Base-by-base conservation (phyloP, 2,797 vertebrate genomes). In the Syndactyla subalaris region DNA sequence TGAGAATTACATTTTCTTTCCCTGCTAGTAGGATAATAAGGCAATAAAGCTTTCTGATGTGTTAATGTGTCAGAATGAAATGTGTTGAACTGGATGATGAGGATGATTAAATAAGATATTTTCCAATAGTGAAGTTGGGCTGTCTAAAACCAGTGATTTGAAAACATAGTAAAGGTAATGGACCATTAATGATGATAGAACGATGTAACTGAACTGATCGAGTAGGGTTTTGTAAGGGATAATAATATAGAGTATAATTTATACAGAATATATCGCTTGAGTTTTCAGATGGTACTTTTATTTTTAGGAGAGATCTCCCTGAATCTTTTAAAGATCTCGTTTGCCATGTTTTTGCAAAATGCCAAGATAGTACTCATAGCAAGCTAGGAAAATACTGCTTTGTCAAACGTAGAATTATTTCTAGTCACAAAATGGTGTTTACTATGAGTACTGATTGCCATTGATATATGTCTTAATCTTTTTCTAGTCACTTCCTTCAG, bases 41-140 rank as follows among this genome's bases (percentile, higher is more conserved):
- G 39, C 32, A 73, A 82, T 94, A 94, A 95, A 95, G 5, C 20
- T 82, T 92, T 62, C 67, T 91, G 55, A 85, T 70, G 43, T 95
- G 71, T 73, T 85, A 91, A 76, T 70, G 36, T 87, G 67, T 73
- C 85, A 84, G 67, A 76, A 39, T 89, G 67, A 39, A 87, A 58
- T 67, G 67, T 76, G 68, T 87, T 91, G 79, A 80, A 32, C 79
- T 67, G 39, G 45, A 18, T 77, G 79, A 91, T 74, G 72, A 82
- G 59, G 48, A 88, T 85, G 65, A 88, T 89, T 92, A 89, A 91
- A 43, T 91, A 92, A 34, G 27, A 52, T 74, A 55, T 85, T 95
- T 96, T 95, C 54, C 36, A 83, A 6, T 20, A 57, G 15, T 26
- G 48, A 80, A 63, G 65, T 24, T 91, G 21, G 22, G 29, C 52